phyloP scores from a whole-genome alignment of 2,113 vertebrate species.

The Tringa solitaria region DNA sequence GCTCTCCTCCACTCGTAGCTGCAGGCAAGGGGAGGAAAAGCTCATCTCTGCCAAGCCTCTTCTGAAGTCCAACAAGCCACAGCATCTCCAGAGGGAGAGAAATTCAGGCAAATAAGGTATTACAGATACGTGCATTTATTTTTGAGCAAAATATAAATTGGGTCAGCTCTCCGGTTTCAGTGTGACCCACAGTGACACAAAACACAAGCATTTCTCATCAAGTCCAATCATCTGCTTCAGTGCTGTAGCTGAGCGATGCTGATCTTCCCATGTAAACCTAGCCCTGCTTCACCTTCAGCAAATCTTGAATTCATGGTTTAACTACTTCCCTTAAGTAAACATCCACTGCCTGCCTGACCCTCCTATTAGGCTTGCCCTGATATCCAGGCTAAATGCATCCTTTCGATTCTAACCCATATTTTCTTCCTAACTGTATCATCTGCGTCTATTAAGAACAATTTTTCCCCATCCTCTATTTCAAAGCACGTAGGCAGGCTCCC shows the following conservation, averaged over 20 bases:
- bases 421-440: conserved; percentile 22
- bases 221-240: neutral
- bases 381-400: conserved; percentile 1
- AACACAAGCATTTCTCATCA: neutral
- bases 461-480: neutral
- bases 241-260: neutral
- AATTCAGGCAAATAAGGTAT: neutral
- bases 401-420: neutral
- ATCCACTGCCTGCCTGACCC: neutral
- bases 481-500: neutral
- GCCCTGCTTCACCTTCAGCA: neutral
- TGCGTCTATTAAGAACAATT: neutral
- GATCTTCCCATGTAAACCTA: neutral
- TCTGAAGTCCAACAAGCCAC: neutral
- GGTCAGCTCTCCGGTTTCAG: neutral
- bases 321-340: conserved; percentile 30
- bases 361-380: conserved; percentile 30
- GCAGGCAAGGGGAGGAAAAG: neutral
- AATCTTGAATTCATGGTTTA: neutral
- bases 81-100: neutral
- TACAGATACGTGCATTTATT: neutral
- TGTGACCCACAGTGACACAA: neutral
- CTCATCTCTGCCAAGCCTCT: neutral
- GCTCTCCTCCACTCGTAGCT: neutral
- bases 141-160: neutral